These are phyloP conservation scores for Hippopotamus amphibius DNA, from an alignment of 2,113 vertebrate species.

Conservation along the genomic window DNA sequence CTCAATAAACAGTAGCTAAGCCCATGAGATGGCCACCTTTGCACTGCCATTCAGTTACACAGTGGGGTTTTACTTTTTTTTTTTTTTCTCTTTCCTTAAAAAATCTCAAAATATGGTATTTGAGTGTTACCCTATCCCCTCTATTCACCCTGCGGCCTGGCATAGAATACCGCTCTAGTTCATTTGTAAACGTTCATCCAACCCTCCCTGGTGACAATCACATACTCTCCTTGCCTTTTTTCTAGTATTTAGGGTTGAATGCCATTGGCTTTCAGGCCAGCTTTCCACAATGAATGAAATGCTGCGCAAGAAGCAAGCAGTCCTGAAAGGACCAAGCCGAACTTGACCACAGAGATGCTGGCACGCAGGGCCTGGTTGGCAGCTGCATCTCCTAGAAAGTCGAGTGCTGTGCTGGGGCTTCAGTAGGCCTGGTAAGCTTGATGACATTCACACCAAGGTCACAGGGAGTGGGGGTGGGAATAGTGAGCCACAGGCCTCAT, in stretches of 20 bases:
- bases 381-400: neutral
- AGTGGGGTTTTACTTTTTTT: constrained; percentile 4
- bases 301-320: neutral
- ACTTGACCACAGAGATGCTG: neutral
- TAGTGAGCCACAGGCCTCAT: neutral
- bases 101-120: neutral
- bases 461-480: neutral
- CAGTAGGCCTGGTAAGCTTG: neutral
- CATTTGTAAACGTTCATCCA: neutral
- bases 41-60: neutral
- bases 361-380: neutral
- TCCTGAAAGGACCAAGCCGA: neutral
- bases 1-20: neutral
- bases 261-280: neutral
- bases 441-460: neutral
- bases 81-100: neutral
- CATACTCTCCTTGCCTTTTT: neutral
- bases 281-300: neutral
- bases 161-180: neutral
- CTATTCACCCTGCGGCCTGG: neutral
- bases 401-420: neutral
- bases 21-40: neutral
- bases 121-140: neutral
- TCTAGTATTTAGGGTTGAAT: neutral
- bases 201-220: neutral